These are phyloP conservation scores for Meteorus colon DNA, from an alignment of 2,888 invertebrate genomes.

Conservation along the genomic window DNA sequence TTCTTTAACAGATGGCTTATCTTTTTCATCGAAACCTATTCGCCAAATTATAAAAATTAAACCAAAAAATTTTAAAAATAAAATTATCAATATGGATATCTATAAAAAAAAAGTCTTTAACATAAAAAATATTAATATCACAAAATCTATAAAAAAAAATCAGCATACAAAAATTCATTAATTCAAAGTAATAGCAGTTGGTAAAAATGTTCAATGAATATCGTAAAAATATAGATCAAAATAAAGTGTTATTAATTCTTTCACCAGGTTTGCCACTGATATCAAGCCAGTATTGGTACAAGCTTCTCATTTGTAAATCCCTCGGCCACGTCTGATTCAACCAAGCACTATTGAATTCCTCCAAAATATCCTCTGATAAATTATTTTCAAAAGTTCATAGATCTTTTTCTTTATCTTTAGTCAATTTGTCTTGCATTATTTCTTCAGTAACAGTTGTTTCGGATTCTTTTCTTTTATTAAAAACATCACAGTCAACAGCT, in stretches of 20 bases:
- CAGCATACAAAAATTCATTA: constrained; percentile 20
- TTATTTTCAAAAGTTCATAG: constrained; percentile 31
- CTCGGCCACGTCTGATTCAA: constrained; percentile 6
- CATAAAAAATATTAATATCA: too few species aligned
- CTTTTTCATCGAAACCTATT: constrained; percentile 25
- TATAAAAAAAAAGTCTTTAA: too few species aligned
- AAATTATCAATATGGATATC: constrained; percentile 30
- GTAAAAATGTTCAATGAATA: constrained; percentile 26
- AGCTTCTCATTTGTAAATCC: constrained; percentile 14
- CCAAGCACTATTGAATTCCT: constrained; percentile 29
- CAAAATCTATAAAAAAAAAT: too few species aligned
- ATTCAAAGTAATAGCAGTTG: background rate
- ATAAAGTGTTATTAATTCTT: constrained; percentile 14
- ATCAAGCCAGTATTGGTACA: constrained; percentile 28
- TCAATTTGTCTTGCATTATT: constrained; percentile 21
- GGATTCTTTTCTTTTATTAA: constrained; percentile 29
- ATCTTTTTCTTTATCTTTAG: constrained; percentile 6
- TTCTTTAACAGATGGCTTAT: constrained; percentile 28
- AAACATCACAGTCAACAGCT: constrained; percentile 41
- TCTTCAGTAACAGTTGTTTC: constrained; percentile 31
- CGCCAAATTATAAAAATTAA: constrained; percentile 23
- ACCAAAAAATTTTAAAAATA: constrained; percentile 23
- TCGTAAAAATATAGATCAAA: constrained; percentile 21
- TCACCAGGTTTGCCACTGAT: constrained; percentile 22
- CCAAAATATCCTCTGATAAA: constrained; percentile 15